A percentile compares a stretch with the other conserved stretches of the same genome.
These are phyloP conservation scores for Aphelinus certus DNA, from an alignment of 1,140 invertebrate genomes.

Conservation along the genomic window DNA sequence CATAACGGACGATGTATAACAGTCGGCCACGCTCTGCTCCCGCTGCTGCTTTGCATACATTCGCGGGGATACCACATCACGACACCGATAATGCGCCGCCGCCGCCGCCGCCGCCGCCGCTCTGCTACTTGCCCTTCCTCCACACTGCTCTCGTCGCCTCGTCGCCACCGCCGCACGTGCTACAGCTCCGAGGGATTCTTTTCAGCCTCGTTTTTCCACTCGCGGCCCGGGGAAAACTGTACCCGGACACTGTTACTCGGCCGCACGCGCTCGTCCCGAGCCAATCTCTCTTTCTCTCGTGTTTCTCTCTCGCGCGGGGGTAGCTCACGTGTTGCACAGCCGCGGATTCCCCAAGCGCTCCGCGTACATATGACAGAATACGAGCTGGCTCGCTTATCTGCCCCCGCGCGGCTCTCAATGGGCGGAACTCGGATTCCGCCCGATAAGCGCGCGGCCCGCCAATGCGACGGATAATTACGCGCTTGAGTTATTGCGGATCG, in stretches of 20 bases:
- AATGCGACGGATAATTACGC: no score
- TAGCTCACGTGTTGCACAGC: no score
- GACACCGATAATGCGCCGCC: conserved; percentile 7
- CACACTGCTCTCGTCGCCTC: background rate
- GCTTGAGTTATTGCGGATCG: no score
- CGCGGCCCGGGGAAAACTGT: conserved; percentile 16
- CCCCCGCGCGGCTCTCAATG: no score
- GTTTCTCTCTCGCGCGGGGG: no score
- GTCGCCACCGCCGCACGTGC: background rate
- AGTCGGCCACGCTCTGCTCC: conserved; percentile 11
- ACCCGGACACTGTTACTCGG: conserved; percentile 20
- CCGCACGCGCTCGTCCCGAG: background rate
- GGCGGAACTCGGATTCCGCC: no score
- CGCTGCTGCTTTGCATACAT: conserved; percentile 10
- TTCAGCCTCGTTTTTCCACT: conserved; percentile 10
- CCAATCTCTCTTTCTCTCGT: no score
- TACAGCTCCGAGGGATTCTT: background rate
- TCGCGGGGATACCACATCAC: conserved; percentile 7
- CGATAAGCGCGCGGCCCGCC: no score
- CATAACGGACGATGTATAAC: conserved; percentile 40
- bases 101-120: background rate
- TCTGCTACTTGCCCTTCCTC: conserved; percentile 4
- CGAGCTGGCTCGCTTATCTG: no score
- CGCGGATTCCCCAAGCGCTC: no score
- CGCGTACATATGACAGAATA: no score